Evolutionary conservation across 2,113 vertebrate species (phyloP).

Genomic region (Pipa parva): DNA sequence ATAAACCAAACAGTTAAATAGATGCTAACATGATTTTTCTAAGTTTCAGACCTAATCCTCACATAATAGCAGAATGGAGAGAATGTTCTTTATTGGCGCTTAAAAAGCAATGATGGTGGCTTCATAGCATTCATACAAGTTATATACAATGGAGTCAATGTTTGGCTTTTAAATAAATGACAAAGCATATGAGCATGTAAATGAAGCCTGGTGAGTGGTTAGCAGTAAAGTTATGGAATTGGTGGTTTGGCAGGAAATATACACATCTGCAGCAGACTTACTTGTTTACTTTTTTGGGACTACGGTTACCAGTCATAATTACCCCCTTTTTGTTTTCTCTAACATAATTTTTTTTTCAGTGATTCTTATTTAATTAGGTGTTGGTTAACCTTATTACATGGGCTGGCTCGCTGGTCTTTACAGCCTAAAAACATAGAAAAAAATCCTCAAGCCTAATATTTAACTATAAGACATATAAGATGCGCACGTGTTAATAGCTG

Average conservation of each 20-base stretch:
- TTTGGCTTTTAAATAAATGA: conserved; percentile 25
- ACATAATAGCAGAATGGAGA: conserved; percentile 3
- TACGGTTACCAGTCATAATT: not conserved
- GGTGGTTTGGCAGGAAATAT: conserved; percentile 25
- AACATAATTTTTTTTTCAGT: not conserved
- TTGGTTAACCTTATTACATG: not conserved
- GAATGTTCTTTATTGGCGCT: conserved; percentile 8
- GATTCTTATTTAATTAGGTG: not conserved
- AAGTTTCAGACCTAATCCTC: not conserved
- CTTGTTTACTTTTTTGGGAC: conserved; percentile 10
- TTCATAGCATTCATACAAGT: conserved; percentile 29
- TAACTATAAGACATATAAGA: not conserved
- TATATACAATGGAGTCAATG: conserved; percentile 17
- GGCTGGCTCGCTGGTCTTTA: not conserved
- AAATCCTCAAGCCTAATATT: not conserved
- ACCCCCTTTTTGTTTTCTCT: not conserved
- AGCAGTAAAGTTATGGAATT: conserved; percentile 16
- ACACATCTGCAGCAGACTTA: conserved; percentile 23
- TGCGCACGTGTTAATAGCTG: too few relatives aligned
- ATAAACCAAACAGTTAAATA: too few relatives aligned
- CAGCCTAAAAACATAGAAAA: not conserved
- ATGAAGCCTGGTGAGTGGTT: conserved; percentile 24
- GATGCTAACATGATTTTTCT: not conserved
- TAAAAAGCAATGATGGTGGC: conserved; percentile 13
- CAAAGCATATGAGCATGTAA: conserved; percentile 23